A percentile compares a stretch with the other conserved stretches of the same genome.
These are phyloP conservation scores for Acrocephalus arundinaceus DNA, from an alignment of 2,113 vertebrate genomes.

Conservation along the genomic window DNA sequence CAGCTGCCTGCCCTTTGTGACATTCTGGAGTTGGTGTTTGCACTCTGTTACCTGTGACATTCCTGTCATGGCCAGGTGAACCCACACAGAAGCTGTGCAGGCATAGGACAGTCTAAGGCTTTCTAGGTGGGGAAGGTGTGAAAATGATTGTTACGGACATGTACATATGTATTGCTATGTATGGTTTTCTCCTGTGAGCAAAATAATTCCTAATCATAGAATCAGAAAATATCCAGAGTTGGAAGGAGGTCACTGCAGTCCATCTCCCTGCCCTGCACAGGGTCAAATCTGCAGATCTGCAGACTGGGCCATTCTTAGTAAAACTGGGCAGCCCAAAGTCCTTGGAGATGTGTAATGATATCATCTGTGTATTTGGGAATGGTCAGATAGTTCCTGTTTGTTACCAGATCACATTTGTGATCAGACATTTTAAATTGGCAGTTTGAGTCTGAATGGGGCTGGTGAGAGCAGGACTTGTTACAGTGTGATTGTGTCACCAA, in stretches of 20 bases:
- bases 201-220: not conserved
- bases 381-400: not conserved
- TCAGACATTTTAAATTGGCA: not conserved
- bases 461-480: not conserved
- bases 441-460: not conserved
- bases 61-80: not conserved
- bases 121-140: not conserved
- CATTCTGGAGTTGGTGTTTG: not conserved
- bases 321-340: not conserved
- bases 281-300: not conserved
- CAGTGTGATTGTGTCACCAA: not conserved
- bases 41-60: not conserved
- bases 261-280: not conserved
- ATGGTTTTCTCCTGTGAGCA: not conserved
- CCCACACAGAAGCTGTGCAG: not conserved
- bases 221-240: not conserved
- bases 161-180: accelerated
- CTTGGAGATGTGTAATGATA: not conserved
- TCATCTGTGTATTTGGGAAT: not conserved
- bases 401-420: not conserved
- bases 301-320: not conserved
- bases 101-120: not conserved
- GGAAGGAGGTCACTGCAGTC: not conserved
- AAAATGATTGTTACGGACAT: not conserved
- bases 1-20: not conserved